Conservation (phyloP, 2,113 vertebrate genomes). For the Lamprologus tigripictilis region DNA sequence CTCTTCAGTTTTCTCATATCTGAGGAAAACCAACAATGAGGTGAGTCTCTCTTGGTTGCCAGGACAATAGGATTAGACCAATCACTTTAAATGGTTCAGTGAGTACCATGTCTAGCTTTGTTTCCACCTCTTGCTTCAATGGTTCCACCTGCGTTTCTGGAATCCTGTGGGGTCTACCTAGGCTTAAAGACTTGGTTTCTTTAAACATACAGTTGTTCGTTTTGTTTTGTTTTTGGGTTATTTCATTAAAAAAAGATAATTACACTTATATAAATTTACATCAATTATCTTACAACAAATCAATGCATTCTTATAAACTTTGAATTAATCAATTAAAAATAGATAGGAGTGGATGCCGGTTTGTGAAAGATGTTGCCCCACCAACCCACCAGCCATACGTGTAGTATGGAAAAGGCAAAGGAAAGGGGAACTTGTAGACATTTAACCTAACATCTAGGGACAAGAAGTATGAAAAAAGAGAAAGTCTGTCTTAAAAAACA, state of each 20-base stretch:
- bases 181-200: not conserved
- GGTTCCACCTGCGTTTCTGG: not conserved
- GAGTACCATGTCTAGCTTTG: not conserved
- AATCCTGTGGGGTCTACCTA: not conserved
- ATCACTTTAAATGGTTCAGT: not conserved
- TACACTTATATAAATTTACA: not conserved
- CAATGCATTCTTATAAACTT: not conserved
- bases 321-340: not conserved
- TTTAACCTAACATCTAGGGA: not conserved
- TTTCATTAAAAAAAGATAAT: not conserved
- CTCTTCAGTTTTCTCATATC: not conserved
- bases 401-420: not conserved
- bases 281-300: not conserved
- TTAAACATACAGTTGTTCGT: not conserved
- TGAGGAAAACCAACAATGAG: not conserved
- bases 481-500: not conserved
- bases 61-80: not conserved
- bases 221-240: not conserved
- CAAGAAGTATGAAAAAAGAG: not conserved
- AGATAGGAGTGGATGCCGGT: not conserved
- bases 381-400: not conserved
- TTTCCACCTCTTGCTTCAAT: not conserved
- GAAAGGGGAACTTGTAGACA: not conserved
- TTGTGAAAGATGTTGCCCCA: not conserved
- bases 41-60: not conserved